Conservation (phyloP, 2,888 invertebrate genomes). For the Meiosimyza platycephala region DNA sequence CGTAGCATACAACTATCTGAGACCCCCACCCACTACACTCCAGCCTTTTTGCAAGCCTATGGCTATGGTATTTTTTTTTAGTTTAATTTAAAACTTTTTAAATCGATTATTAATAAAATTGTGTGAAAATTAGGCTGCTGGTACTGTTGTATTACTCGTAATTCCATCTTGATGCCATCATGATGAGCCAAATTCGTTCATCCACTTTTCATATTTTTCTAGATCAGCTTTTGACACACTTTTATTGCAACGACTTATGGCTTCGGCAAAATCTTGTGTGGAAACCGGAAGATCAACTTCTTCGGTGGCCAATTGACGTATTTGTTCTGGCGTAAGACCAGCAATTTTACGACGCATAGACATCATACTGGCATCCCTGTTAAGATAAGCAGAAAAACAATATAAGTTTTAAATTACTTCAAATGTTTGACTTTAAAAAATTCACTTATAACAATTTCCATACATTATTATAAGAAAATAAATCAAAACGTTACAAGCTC, state of each 20-base stretch:
- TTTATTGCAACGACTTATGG: conserved; percentile 94
- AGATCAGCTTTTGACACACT: conserved; percentile 95
- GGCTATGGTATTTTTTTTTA: neutral
- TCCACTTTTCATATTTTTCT: conserved; percentile 96
- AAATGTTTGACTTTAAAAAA: neutral
- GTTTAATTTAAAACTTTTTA: conserved; percentile 3
- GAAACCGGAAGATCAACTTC: conserved; percentile 95
- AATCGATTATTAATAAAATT: conserved; percentile 1
- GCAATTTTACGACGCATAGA: conserved; percentile 95
- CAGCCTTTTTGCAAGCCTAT: no score
- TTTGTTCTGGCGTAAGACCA: conserved; percentile 93
- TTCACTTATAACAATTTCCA: no score
- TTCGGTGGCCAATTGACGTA: conserved; percentile 92
- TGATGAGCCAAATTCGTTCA: conserved; percentile 89
- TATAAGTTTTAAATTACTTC: neutral
- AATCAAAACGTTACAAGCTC: neutral
- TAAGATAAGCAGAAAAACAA: conserved; percentile 42
- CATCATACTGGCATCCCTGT: conserved; percentile 98
- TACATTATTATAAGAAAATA: neutral
- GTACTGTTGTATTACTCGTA: neutral
- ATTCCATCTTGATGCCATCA: conserved; percentile 54
- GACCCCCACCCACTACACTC: no score
- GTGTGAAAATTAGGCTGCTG: conserved; percentile 27
- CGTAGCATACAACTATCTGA: no score
- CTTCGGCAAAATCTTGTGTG: conserved; percentile 90